These are phyloP conservation scores for Rhea pennata DNA, from an alignment of 2,113 vertebrate species.

Conservation along the genomic window DNA sequence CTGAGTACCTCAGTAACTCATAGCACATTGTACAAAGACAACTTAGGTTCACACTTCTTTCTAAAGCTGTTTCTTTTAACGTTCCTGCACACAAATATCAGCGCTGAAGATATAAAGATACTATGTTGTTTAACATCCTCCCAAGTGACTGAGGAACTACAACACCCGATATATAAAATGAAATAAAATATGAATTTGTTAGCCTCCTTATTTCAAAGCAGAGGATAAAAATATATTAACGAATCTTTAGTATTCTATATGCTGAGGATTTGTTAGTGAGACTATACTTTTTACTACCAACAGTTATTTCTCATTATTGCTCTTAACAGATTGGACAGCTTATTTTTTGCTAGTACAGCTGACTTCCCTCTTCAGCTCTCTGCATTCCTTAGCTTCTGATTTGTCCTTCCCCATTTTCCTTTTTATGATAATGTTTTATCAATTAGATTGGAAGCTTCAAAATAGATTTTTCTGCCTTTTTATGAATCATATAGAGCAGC, in stretches of 20 bases:
- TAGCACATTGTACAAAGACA: background rate
- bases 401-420: background rate
- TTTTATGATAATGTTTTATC: background rate
- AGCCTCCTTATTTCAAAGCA: background rate
- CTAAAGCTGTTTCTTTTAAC: background rate
- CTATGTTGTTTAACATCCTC: background rate
- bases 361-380: background rate
- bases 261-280: background rate
- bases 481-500: background rate
- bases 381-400: background rate
- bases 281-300: background rate
- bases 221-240: background rate
- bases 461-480: background rate
- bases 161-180: background rate
- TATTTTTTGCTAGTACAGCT: background rate
- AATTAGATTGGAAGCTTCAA: background rate
- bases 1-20: background rate
- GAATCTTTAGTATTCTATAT: background rate
- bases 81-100: background rate
- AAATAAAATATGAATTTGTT: background rate
- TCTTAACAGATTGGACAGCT: background rate
- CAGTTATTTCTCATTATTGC: background rate
- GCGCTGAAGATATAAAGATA: background rate
- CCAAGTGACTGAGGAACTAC: background rate
- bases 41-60: background rate